These are phyloP conservation scores for Sussaba pulchella DNA, from an alignment of 2,888 invertebrate genomes.

Conservation along the genomic window DNA sequence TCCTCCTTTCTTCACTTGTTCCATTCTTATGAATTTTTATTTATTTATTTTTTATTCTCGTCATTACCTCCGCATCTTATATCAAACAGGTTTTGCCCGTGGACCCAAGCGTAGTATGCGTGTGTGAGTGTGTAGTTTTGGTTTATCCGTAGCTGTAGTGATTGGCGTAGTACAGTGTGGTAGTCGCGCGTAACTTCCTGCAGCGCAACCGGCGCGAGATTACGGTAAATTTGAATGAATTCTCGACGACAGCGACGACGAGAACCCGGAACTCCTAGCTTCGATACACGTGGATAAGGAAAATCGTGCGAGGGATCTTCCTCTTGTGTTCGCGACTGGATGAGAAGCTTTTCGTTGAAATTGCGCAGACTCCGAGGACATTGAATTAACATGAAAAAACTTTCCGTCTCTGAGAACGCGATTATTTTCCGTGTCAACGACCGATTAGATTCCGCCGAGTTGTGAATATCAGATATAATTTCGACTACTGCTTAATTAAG, in stretches of 20 bases:
- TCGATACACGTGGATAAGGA: slow-evolving; percentile 54
- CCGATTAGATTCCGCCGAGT: slow-evolving; percentile 19
- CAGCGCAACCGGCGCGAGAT: slow-evolving; percentile 45
- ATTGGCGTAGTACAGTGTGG: slow-evolving; percentile 25
- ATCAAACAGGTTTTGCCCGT: slow-evolving; percentile 45
- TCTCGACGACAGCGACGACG: slow-evolving; percentile 42
- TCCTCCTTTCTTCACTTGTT: slow-evolving; percentile 23
- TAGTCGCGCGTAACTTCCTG: slow-evolving; percentile 43
- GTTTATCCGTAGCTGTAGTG: too few species aligned
- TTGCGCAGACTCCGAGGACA: slow-evolving; percentile 12
- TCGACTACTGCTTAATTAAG: slow-evolving; percentile 20
- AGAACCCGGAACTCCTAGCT: slow-evolving; percentile 61
- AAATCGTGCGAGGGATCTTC: slow-evolving; percentile 53
- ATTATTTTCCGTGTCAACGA: slow-evolving; percentile 31
- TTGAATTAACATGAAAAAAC: neutral
- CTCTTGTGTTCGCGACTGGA: slow-evolving; percentile 12
- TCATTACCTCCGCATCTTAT: slow-evolving; percentile 34
- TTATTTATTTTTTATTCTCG: slow-evolving; percentile 16
- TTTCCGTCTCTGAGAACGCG: neutral
- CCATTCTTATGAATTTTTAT: slow-evolving; percentile 18
- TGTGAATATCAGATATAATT: slow-evolving; percentile 12
- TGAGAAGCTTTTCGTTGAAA: neutral
- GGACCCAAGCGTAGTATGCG: slow-evolving; percentile 3
- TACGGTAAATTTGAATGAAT: slow-evolving; percentile 66
- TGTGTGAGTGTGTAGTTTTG: neutral